Percentiles rank a stretch among this genome's conserved stretches.
These are phyloP conservation scores for Hypomecis punctinalis DNA, from an alignment of 2,888 invertebrate genomes.

Conservation along the genomic window DNA sequence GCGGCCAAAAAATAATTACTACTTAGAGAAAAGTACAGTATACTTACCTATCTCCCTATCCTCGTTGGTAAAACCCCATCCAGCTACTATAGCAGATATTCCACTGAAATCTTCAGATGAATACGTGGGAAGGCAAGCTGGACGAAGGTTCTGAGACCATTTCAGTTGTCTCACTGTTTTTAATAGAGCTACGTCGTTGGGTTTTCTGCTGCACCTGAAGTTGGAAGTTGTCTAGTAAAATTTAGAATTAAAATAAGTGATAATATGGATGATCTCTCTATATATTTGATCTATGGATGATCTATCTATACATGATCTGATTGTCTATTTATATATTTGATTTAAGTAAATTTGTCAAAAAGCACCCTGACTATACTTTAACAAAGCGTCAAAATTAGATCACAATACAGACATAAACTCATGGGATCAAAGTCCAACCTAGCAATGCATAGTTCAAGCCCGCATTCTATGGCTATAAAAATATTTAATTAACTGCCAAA, in stretches of 20 bases:
- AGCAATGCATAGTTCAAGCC: too few relatives aligned
- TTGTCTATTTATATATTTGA: too few relatives aligned
- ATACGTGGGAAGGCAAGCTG: constrained; percentile 90
- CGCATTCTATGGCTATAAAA: too few relatives aligned
- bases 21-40: neutral
- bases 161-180: constrained; percentile 86
- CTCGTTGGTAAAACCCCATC: constrained; percentile 95
- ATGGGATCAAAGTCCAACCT: too few relatives aligned
- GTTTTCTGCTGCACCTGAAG: constrained; percentile 69
- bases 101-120: constrained; percentile 83
- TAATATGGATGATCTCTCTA: too few relatives aligned
- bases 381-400: too few relatives aligned
- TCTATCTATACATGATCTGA: too few relatives aligned
- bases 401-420: too few relatives aligned
- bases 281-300: too few relatives aligned
- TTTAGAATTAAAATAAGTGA: neutral
- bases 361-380: too few relatives aligned
- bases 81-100: constrained; percentile 88
- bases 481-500: too few relatives aligned
- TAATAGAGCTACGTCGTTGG: constrained; percentile 89
- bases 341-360: too few relatives aligned
- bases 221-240: neutral
- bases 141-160: constrained; percentile 89
- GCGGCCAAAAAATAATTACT: neutral
- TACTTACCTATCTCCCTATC: constrained; percentile 86